Conservation (phyloP, 2,113 vertebrate species). For the Hymenochirus boettgeri region DNA sequence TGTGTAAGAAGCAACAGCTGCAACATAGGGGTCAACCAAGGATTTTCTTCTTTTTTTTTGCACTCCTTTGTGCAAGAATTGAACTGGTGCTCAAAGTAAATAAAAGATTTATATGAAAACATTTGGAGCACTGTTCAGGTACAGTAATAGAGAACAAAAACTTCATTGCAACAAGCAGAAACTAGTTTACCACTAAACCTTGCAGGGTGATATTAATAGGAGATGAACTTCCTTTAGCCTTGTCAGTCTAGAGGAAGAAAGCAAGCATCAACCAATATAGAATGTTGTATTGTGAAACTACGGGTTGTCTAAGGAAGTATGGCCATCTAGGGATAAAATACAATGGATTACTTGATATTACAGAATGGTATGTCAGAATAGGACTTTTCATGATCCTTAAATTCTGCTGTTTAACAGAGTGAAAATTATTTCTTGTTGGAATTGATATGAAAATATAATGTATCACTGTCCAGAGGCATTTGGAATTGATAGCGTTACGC, state of each 20-base stretch:
- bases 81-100: constrained; percentile 20
- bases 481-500: no score
- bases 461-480: no score
- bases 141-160: constrained; percentile 31
- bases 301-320: neutral
- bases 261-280: neutral
- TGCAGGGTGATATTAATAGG: constrained; percentile 15
- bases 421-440: no score
- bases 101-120: constrained; percentile 10
- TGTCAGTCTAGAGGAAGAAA: constrained; percentile 25
- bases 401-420: no score
- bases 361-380: constrained; percentile 9
- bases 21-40: constrained; percentile 7
- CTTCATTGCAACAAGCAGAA: constrained; percentile 17
- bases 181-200: constrained; percentile 12
- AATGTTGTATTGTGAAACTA: neutral
- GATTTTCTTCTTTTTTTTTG: constrained; percentile 14
- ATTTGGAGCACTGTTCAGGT: constrained; percentile 20
- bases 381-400: no score
- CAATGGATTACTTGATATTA: constrained; percentile 1
- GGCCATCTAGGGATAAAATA: neutral
- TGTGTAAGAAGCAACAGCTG: constrained; percentile 10
- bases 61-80: constrained; percentile 8
- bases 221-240: constrained; percentile 22
- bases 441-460: no score